Evolutionary conservation across 2,113 vertebrate species (phyloP), one percentile per base, ranked within the genome.

Genomic region (Actenoides hombroni): DNA sequence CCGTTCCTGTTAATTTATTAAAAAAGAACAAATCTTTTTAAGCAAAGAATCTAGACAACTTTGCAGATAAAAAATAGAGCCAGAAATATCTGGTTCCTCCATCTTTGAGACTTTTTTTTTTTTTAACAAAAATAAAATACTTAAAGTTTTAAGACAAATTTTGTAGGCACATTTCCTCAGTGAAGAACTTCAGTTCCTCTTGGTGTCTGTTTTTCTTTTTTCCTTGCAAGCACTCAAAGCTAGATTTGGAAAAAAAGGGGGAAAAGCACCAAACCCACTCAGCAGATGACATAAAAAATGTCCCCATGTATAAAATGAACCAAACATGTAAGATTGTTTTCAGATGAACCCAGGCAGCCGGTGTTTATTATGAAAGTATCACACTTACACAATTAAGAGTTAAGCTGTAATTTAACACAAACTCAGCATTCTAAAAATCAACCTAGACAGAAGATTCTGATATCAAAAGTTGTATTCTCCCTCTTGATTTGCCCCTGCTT

Each of bases 191-290:
- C 2, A 4, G 63, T 54, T 93, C n/a, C 59, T 74, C 69, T 86
- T 74, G 17, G 7, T 76, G 48, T 73, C 53, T 90, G 56, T 94
- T 91, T 24, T 91, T 84, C 51, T 60, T 59, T 48, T 56, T 92
- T 39, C 39, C 60, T 86, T 81, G 39, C 77, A 75, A 91, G 26
- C 40, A 81, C 18, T 86, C 29, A 39, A 39, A 80, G 60, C 26
- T 37, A 88, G 49, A 90, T 86, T 71, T 78, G 85, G 81, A 10
- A 85, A 51, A 76, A 83, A 76, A 6, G 2, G 19, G n/a, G 29
- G 51, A 10, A 90, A 92, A 92, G 46, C 61, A 53, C 68, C 71
- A 94, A 93, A 70, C 73, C 91, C 77, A 95, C 94, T 90, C 86
- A 95, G 76, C 92, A 95, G 83, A 96, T 94, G 85, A 96, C 79